phyloP scores from a whole-genome alignment of 2,888 invertebrate species.

The Ecdyonurus torrentis region DNA sequence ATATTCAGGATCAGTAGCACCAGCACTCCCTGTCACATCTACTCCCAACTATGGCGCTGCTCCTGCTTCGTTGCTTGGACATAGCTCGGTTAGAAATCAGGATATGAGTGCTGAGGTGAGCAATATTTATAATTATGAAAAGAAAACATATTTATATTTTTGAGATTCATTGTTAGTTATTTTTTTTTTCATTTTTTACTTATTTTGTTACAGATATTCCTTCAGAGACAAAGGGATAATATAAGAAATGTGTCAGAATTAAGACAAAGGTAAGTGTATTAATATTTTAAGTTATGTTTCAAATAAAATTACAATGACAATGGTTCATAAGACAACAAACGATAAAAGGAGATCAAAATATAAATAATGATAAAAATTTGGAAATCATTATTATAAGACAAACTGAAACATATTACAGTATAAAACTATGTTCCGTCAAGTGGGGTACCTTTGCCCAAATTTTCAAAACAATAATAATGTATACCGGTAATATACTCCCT shows the following conservation, averaged over 20 bases:
- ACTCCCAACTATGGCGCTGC: not conserved
- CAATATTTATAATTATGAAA: too few relatives aligned
- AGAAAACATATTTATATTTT: too few relatives aligned
- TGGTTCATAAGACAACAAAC: not conserved
- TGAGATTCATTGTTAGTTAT: too few relatives aligned
- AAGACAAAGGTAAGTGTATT: not conserved
- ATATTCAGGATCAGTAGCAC: not conserved
- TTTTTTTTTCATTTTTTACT: too few relatives aligned
- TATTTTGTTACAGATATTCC: not conserved
- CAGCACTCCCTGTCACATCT: not conserved
- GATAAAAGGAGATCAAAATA: not conserved
- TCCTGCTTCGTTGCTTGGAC: not conserved
- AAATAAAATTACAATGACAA: not conserved
- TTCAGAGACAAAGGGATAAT: not conserved
- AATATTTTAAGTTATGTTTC: too few relatives aligned
- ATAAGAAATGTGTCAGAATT: not conserved
- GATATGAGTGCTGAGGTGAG: not conserved
- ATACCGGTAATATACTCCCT: too few relatives aligned
- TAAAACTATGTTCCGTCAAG: too few relatives aligned
- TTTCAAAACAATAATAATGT: too few relatives aligned
- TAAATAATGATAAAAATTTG: too few relatives aligned
- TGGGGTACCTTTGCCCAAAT: too few relatives aligned
- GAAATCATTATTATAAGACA: too few relatives aligned
- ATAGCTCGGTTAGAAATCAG: not conserved
- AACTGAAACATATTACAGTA: too few relatives aligned